Evolutionary conservation across 2,797 vertebrate species (phyloP), one percentile per base, ranked within the genome.

Genomic region (Crax fasciolata): DNA sequence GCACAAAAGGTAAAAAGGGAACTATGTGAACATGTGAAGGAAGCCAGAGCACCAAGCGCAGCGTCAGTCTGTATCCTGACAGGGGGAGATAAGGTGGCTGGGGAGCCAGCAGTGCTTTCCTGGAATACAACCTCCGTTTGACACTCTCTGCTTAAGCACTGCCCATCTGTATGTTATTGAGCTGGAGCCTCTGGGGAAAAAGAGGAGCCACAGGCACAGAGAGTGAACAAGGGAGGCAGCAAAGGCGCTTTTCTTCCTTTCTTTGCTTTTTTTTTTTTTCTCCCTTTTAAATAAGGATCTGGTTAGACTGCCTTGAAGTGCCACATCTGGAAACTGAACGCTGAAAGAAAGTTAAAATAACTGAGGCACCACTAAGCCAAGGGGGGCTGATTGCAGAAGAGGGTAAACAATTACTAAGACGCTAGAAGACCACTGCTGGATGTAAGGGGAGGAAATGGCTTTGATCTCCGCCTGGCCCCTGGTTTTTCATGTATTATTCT

Each of bases 81-180:
- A 71, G 63, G 73, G 89, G 87, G 93, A 96, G 92, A 96, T 97
- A 96, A 94, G 96, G 95, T 83, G 96, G 91, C 95, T 94, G 86
- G 89, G 90, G 97, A 96, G 93, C 97, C 92, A 94, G 84, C 83
- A 54, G 92, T 96, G 97, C 93, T 97, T 97, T 97, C 95, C 96
- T 96, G 96, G 96, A 91, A 96, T 97, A 96, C 95, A 94, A 94
- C 91, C 97, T 93, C 89, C 91, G 94, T 95, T 97, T 96, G 96
- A 95, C 97, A 96, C 96, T 96, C 87, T 90, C 97, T 88, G 92
- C 97, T 95, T 87, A 94, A 96, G 91, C 96, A 93, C 97, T 98
- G 97, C 97, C 98, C 98, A 98, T 98, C 98, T 98, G 98, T 96
- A 97, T 98, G 97, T 98, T 98, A 98, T 98, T 98, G 98, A 97